These are phyloP conservation scores for Baronia brevicornis DNA, from an alignment of 2,888 invertebrate genomes.

Conservation along the genomic window DNA sequence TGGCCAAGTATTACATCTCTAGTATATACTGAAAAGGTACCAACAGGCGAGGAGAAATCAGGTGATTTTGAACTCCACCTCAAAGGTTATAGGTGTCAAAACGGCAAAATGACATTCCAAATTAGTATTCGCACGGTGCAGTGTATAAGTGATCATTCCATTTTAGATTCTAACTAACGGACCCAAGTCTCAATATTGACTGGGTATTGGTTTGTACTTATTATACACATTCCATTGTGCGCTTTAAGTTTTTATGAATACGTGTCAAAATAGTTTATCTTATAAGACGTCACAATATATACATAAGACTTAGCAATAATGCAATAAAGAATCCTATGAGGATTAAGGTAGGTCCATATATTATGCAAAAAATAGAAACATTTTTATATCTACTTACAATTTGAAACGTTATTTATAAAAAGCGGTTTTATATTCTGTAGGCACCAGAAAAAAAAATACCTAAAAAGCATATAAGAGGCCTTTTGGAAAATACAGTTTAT, in stretches of 20 bases:
- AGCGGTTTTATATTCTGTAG: neutral
- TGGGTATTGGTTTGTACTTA: slow-evolving; percentile 5
- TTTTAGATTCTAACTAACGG: slow-evolving; percentile 21
- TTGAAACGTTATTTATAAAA: neutral
- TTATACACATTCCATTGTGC: slow-evolving; percentile 8
- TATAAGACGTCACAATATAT: slow-evolving; percentile 14
- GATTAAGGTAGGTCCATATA: slow-evolving; percentile 11
- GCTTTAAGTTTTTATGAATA: slow-evolving; percentile 8
- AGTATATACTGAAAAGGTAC: slow-evolving; percentile 46
- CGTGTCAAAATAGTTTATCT: slow-evolving; percentile 16
- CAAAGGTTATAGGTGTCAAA: slow-evolving; percentile 5
- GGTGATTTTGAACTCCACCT: slow-evolving; percentile 6
- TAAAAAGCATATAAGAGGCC: too few relatives aligned
- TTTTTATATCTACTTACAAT: neutral
- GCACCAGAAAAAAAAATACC: too few relatives aligned
- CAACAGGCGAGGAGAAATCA: slow-evolving; percentile 15
- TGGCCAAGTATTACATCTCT: slow-evolving; percentile 67
- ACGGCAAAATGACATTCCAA: slow-evolving; percentile 14
- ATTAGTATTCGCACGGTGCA: slow-evolving; percentile 15
- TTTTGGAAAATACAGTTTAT: too few relatives aligned
- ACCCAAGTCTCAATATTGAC: neutral
- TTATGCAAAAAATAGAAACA: neutral
- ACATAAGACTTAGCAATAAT: slow-evolving; percentile 12
- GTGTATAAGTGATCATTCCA: slow-evolving; percentile 23
- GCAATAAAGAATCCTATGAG: slow-evolving; percentile 6